Conservation (phyloP, 2,113 vertebrate species). For the Ageneiosus marmoratus region DNA sequence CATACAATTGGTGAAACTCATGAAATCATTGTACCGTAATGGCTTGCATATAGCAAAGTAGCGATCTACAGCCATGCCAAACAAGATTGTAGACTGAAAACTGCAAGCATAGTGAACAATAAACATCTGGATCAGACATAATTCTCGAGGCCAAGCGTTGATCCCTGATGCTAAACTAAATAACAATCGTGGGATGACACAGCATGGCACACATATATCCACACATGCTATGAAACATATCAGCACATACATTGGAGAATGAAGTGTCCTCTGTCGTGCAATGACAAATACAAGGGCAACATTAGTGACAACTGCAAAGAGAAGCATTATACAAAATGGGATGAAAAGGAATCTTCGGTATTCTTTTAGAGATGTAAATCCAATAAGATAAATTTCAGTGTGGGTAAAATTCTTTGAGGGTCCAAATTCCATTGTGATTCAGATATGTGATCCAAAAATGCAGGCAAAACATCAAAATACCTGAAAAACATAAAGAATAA, state of each 20-base stretch:
- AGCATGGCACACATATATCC: conserved; percentile 22
- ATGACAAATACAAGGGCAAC: conserved; percentile 27
- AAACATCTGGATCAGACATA: conserved; percentile 45
- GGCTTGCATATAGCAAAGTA: conserved; percentile 46
- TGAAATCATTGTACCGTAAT: conserved; percentile 39
- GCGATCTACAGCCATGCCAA: conserved; percentile 62
- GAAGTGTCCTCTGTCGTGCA: conserved; percentile 33
- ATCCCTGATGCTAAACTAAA: conserved; percentile 40
- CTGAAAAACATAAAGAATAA: not conserved
- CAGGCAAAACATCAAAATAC: not conserved
- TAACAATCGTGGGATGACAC: conserved; percentile 31
- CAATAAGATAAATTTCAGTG: conserved; percentile 26
- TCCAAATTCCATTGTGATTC: conserved; percentile 30
- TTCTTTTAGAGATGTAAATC: conserved; percentile 23
- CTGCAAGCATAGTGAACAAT: conserved; percentile 31
- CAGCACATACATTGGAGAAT: conserved; percentile 60
- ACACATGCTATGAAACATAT: conserved; percentile 55
- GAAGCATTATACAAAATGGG: conserved; percentile 19
- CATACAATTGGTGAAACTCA: conserved; percentile 17
- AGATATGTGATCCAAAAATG: not conserved
- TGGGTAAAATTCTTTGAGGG: conserved; percentile 30
- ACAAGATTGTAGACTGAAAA: conserved; percentile 61
- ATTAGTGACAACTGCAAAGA: conserved; percentile 15
- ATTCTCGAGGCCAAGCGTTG: conserved; percentile 23
- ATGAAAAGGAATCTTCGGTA: conserved; percentile 34